Evolutionary conservation across 2,113 vertebrate genomes (phyloP).

Genomic region (Tetraodon nigroviridis): DNA sequence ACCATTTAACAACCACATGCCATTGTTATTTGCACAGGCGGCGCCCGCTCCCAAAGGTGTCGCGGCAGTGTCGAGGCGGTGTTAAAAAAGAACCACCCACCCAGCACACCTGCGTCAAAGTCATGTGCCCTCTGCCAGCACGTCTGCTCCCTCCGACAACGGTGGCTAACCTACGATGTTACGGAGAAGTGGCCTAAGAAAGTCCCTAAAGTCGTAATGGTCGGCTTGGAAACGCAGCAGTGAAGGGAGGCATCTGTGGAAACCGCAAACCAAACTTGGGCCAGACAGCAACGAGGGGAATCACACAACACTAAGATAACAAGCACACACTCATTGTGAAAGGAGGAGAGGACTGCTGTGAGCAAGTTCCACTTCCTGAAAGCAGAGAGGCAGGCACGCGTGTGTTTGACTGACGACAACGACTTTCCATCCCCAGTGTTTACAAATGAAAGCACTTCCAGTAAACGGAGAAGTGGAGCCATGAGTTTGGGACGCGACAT

Average conservation of each 20-base stretch:
- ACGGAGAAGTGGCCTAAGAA: conserved; percentile 62
- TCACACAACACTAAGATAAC: conserved; percentile 62
- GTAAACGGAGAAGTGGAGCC: conserved; percentile 61
- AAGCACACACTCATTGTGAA: conserved; percentile 79
- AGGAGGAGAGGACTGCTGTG: conserved; percentile 59
- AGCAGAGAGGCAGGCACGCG: conserved; percentile 28
- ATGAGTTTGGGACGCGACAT: conserved; percentile 39
- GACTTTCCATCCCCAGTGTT: conserved; percentile 57
- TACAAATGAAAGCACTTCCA: conserved; percentile 66
- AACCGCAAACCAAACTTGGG: conserved; percentile 61
- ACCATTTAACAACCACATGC: conserved; percentile 48
- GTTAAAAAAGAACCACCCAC: conserved; percentile 18
- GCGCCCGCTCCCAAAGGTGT: conserved; percentile 49
- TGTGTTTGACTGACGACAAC: conserved; percentile 51
- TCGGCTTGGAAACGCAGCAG: conserved; percentile 66
- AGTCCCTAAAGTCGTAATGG: conserved; percentile 74
- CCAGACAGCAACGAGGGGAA: conserved; percentile 60
- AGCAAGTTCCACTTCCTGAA: conserved; percentile 65
- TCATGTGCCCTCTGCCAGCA: conserved; percentile 6
- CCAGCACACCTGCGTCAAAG: background rate
- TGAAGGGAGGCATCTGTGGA: conserved; percentile 62
- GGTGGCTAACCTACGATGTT: conserved; percentile 21
- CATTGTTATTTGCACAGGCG: conserved; percentile 45
- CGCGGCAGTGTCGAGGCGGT: conserved; percentile 32
- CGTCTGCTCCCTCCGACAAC: background rate